phyloP scores from a whole-genome alignment of 2,888 invertebrate genomes.

The Oasisia sp. region DNA sequence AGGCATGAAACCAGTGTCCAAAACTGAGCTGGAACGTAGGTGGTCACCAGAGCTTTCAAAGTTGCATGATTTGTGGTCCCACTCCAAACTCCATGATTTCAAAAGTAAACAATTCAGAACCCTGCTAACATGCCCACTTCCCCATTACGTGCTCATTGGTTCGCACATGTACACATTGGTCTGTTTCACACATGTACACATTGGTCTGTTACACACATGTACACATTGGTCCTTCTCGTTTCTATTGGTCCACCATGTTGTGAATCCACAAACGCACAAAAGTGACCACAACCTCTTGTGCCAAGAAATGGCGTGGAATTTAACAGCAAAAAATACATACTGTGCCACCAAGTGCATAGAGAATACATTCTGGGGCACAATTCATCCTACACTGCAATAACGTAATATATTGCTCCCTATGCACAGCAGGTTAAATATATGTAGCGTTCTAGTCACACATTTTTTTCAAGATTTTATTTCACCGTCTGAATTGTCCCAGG shows the following conservation, averaged over 20 bases:
- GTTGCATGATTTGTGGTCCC: too few relatives aligned
- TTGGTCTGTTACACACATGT: background rate
- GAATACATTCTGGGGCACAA: background rate
- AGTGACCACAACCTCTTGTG: background rate
- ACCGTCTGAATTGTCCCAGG: background rate
- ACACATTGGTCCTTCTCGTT: background rate
- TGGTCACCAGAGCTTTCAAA: too few relatives aligned
- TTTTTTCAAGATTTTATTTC: background rate
- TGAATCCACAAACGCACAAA: background rate
- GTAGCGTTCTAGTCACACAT: background rate
- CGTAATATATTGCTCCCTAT: background rate
- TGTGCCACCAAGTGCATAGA: background rate
- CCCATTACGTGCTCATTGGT: too few relatives aligned
- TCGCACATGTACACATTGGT: too few relatives aligned
- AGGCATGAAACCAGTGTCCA: too few relatives aligned
- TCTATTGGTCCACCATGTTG: background rate
- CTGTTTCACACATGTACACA: too few relatives aligned
- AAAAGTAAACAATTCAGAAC: too few relatives aligned
- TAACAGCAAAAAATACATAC: background rate
- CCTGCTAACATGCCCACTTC: background rate
- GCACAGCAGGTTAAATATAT: background rate
- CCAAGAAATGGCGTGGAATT: background rate
- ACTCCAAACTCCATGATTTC: too few relatives aligned
- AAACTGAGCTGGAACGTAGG: too few relatives aligned
- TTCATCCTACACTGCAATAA: background rate